Conservation (phyloP, 2,888 invertebrate genomes). For the Rugalucina vietnamica region DNA sequence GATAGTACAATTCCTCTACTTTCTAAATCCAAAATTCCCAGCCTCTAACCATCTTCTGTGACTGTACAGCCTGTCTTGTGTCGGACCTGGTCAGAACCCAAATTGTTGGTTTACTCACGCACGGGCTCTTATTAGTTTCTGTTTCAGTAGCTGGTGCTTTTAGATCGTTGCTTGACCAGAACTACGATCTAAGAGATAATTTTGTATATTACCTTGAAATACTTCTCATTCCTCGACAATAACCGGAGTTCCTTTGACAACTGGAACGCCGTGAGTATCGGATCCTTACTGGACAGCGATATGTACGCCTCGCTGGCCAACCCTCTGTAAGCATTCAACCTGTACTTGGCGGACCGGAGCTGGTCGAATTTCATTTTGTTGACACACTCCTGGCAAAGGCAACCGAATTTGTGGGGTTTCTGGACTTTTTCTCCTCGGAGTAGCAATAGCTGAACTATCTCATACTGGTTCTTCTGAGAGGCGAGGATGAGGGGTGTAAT, state of each 20-base stretch:
- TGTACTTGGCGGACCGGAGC: conserved; percentile 81
- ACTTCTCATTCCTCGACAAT: conserved; percentile 80
- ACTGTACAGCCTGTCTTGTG: no score
- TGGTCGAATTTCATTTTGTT: conserved; percentile 81
- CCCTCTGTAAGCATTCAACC: conserved; percentile 82
- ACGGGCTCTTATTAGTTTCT: no score
- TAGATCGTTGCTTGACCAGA: no score
- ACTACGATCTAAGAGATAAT: no score
- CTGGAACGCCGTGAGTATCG: conserved; percentile 82
- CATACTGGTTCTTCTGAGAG: conserved; percentile 82
- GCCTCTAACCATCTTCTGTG: no score
- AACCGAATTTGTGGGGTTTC: conserved; percentile 81
- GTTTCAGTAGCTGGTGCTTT: no score
- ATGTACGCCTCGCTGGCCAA: conserved; percentile 82
- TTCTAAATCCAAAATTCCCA: no score
- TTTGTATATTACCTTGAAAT: conserved; percentile 83
- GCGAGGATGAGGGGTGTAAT: conserved; percentile 82
- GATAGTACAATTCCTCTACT: no score
- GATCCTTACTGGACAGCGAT: conserved; percentile 81
- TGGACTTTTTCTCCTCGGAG: conserved; percentile 80
- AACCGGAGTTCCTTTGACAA: conserved; percentile 78
- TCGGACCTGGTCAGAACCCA: no score
- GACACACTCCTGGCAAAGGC: conserved; percentile 79
- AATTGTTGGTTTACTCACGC: no score
- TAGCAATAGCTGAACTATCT: conserved; percentile 80